Percentiles rank a stretch among this genome's conserved stretches.
phyloP scores from a whole-genome alignment of 2,888 invertebrate genomes.

The Drosophila dives region DNA sequence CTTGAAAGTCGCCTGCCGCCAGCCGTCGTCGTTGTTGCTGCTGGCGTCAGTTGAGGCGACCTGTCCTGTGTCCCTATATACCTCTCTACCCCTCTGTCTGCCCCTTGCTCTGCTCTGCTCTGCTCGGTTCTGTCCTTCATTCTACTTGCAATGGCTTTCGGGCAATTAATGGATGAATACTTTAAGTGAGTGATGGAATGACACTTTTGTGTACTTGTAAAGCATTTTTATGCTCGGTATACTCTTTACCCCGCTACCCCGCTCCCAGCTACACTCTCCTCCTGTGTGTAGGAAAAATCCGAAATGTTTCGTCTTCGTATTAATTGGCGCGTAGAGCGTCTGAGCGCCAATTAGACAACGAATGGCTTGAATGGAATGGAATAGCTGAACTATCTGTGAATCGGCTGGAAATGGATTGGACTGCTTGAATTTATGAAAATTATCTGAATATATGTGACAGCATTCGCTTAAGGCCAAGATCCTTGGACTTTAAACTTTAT shows the following conservation, averaged over 20 bases:
- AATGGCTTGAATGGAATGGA: conserved; percentile 35
- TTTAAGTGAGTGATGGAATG: conserved; percentile 84
- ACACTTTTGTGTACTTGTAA: conserved; percentile 82
- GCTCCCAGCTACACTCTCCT: background rate
- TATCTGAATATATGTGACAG: conserved; percentile 53
- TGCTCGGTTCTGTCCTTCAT: conserved; percentile 14
- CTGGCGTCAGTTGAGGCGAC: conserved; percentile 72
- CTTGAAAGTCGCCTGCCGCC: conserved; percentile 69
- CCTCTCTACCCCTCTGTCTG: background rate
- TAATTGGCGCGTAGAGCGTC: conserved; percentile 59
- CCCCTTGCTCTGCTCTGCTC: conserved; percentile 17
- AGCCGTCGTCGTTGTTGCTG: conserved; percentile 15
- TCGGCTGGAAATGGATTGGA: conserved; percentile 25
- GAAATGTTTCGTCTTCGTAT: conserved; percentile 55
- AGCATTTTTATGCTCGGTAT: conserved; percentile 73
- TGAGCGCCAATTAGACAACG: conserved; percentile 66
- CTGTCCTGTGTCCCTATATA: conserved; percentile 33
- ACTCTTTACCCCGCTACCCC: conserved; percentile 10
- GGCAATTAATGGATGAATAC: conserved; percentile 84
- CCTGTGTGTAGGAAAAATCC: conserved; percentile 53
- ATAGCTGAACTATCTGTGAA: conserved; percentile 3
- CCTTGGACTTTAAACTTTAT: background rate
- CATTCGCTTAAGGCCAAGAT: conserved; percentile 30
- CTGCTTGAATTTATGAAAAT: conserved; percentile 72
- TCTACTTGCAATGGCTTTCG: conserved; percentile 75